Base-by-base conservation (phyloP, 2,113 vertebrate species). In the Scartelaos histophorus region DNA sequence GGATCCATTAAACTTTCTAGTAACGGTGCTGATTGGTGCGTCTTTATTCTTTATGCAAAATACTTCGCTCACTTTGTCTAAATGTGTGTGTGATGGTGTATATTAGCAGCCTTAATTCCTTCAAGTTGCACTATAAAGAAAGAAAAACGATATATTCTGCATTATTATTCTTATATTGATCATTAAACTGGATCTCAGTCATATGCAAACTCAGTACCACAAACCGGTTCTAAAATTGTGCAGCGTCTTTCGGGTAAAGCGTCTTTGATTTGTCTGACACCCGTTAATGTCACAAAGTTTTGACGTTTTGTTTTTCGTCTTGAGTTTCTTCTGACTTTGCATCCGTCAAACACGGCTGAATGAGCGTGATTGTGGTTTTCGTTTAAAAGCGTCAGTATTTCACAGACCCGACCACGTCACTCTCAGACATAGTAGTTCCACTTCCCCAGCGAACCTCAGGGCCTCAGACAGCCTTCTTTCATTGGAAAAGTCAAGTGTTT, bases 381-480 rank as follows among this genome's bases (percentile, higher is more conserved):
- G 67, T 79, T 85, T 82, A 86, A 85, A 70, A 78, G 49, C 75
- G 75, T 80, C 75, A 71, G 46, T 69, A 60, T 66, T 53, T 67
- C 64, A 82, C 68, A 71, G 76, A 85, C 78, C 25, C 25, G 29
- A 53, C 45, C 22, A 24, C 62, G 60, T 45, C 77, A 75, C 45
- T 12, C 46, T 53, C 75, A 68, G 70, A 76, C 75, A 81, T 69
- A 67, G 29, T 29, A 29, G 29, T 29, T 29, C 29, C 29, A 72
- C 60, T n/a, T 78, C 76, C 79, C 69, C 7, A 45, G 70, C 77
- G 73, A 66, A 15, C 34, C 5, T 51, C 61, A 77, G 15, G 24
- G 56, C 56, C 3, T 69, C 47, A 73, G 66, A 67, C 38, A 43
- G 51, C 70, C 47, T 71, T 67, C 21, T 21, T 61, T n/a, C 51